phyloP scores from a whole-genome alignment of 2,113 vertebrate species.

The Ovis canadensis region DNA sequence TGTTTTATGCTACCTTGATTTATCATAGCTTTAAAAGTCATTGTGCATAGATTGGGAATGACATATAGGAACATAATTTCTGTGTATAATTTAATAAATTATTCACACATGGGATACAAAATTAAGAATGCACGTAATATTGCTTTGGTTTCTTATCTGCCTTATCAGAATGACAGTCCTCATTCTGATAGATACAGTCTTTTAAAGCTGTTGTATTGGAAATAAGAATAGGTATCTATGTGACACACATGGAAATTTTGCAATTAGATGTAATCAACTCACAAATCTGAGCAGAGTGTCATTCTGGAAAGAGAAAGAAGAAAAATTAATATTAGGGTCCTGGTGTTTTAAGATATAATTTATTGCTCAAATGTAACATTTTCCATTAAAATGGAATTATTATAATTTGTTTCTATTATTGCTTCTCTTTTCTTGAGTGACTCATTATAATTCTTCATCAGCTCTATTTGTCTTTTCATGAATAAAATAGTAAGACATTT shows the following conservation, averaged over 20 bases:
- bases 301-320: not conserved
- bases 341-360: not conserved
- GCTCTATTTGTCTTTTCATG: conserved; percentile 6
- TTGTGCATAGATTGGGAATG: not conserved
- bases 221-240: not conserved
- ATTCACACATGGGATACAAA: not conserved
- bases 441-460: conserved; percentile 21
- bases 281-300: not conserved
- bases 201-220: not conserved
- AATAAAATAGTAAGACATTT: conserved; percentile 4
- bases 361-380: not conserved
- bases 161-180: not conserved
- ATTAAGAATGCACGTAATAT: not conserved
- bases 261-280: not conserved
- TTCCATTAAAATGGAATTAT: conserved; percentile 12
- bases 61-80: not conserved
- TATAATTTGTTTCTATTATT: conserved; percentile 32
- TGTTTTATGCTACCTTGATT: not conserved
- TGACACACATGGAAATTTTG: not conserved
- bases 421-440: not conserved
- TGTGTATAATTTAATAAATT: not conserved
- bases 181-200: not conserved
- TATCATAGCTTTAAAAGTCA: not conserved
- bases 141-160: not conserved
- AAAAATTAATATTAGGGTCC: not conserved